Conservation (phyloP, 2,797 vertebrate genomes). For the Liasis olivaceus region DNA sequence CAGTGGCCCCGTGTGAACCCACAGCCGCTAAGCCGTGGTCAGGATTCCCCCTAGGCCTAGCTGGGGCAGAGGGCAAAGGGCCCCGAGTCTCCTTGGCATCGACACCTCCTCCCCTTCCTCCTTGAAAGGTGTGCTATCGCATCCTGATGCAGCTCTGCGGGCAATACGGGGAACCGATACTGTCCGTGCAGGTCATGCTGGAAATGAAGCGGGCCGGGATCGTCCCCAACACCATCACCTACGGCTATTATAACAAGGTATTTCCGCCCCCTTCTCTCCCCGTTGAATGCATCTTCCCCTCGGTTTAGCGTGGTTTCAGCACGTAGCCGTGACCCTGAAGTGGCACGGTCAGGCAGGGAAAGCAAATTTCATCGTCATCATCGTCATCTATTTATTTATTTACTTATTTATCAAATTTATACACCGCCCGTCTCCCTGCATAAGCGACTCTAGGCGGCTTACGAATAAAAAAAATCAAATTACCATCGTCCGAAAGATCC, state of each 20-base stretch:
- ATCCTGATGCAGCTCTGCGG: conserved; percentile 96
- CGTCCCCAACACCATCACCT: conserved; percentile 93
- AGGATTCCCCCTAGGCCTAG: background rate
- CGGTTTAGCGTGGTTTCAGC: background rate
- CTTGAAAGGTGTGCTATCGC: conserved; percentile 88
- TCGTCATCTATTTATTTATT: too few species aligned
- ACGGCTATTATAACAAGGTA: conserved; percentile 97
- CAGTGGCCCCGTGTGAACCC: background rate
- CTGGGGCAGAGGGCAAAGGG: too few species aligned
- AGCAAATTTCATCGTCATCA: too few species aligned
- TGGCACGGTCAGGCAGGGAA: too few species aligned
- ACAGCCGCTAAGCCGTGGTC: too few species aligned
- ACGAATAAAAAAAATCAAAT: too few species aligned
- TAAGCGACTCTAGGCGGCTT: too few species aligned
- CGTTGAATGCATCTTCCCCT: too few species aligned
- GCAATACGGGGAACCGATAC: conserved; percentile 91
- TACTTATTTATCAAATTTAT: too few species aligned
- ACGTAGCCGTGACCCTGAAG: background rate
- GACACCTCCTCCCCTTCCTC: too few species aligned
- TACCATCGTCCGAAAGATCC: too few species aligned
- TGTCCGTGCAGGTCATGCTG: conserved; percentile 89
- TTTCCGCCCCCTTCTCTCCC: background rate
- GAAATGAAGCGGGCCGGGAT: conserved; percentile 95
- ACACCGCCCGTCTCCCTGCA: too few species aligned
- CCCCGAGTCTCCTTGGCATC: background rate